A percentile compares a stretch with the other conserved stretches of the same genome.
These are phyloP conservation scores for Adelosebastes latens DNA, from an alignment of 2,797 vertebrate genomes.

Conservation along the genomic window DNA sequence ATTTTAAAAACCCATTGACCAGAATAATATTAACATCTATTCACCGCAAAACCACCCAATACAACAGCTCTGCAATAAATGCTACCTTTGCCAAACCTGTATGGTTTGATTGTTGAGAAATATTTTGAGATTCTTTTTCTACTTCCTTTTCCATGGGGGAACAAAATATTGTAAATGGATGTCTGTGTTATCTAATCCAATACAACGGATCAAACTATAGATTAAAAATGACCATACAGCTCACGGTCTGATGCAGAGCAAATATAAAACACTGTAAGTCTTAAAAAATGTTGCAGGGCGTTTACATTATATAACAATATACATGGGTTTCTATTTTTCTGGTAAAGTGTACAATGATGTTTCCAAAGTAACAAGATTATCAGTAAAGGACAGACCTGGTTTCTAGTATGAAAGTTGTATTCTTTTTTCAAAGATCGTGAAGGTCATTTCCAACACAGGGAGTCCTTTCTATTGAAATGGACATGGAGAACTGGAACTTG, in stretches of 20 bases:
- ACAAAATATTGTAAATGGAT: neutral
- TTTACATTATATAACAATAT: neutral
- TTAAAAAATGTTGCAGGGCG: neutral
- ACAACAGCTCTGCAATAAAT: neutral
- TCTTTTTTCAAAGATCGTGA: neutral
- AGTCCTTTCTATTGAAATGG: neutral
- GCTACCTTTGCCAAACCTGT: neutral
- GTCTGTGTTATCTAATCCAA: neutral
- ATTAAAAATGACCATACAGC: neutral
- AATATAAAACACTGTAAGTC: neutral
- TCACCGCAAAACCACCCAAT: neutral
- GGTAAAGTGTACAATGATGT: neutral
- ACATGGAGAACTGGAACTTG: conserved; percentile 22
- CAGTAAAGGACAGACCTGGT: neutral
- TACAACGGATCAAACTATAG: too few relatives aligned
- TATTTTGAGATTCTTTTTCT: neutral
- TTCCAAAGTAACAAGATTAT: neutral
- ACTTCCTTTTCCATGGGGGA: neutral
- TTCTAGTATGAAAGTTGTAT: neutral
- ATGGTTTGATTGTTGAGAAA: too few relatives aligned
- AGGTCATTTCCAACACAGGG: neutral
- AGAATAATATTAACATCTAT: neutral
- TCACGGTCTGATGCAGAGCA: neutral
- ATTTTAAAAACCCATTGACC: neutral
- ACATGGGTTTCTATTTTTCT: neutral